Percentiles rank a stretch among this genome's conserved stretches.
Evolutionary conservation across 1,140 invertebrate species (phyloP).

Genomic region (Bombus fervidus): DNA sequence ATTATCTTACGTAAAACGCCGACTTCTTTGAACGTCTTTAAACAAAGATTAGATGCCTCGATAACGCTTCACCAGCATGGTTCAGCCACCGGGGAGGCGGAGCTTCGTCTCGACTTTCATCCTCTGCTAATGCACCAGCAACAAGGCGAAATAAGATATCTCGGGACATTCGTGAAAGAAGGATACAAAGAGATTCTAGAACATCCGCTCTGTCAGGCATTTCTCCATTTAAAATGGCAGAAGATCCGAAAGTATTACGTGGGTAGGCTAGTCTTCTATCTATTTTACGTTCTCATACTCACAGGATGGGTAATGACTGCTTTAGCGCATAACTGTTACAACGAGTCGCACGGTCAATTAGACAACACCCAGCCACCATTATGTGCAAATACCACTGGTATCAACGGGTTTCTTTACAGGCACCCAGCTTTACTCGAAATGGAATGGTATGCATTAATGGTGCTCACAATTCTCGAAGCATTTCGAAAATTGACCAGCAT

Average conservation of each 20-base stretch:
- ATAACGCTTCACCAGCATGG: slow-evolving; percentile 91
- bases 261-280: slow-evolving; percentile 89
- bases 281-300: slow-evolving; percentile 90
- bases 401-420: slow-evolving; percentile 87
- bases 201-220: slow-evolving; percentile 92
- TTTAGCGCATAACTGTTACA: slow-evolving; percentile 90
- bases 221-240: slow-evolving; percentile 93
- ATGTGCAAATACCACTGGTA: slow-evolving; percentile 88
- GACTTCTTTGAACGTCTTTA: slow-evolving; percentile 89
- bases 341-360: slow-evolving; percentile 81
- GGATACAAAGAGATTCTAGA: slow-evolving; percentile 91
- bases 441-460: slow-evolving; percentile 90
- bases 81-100: slow-evolving; percentile 89
- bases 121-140: slow-evolving; percentile 90
- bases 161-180: slow-evolving; percentile 92
- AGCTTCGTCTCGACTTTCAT: slow-evolving; percentile 91
- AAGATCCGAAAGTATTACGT: slow-evolving; percentile 95
- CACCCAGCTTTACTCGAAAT: slow-evolving; percentile 89
- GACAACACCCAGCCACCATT: slow-evolving; percentile 73
- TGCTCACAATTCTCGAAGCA: slow-evolving; percentile 89
- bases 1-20: slow-evolving; percentile 92
- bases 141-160: slow-evolving; percentile 90
- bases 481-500: slow-evolving; percentile 90
- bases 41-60: slow-evolving; percentile 89
- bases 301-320: slow-evolving; percentile 90